Evolutionary conservation across 2,888 invertebrate genomes (phyloP), one percentile per base, ranked within the genome.

Genomic region (Drosophila heteroneura): DNA sequence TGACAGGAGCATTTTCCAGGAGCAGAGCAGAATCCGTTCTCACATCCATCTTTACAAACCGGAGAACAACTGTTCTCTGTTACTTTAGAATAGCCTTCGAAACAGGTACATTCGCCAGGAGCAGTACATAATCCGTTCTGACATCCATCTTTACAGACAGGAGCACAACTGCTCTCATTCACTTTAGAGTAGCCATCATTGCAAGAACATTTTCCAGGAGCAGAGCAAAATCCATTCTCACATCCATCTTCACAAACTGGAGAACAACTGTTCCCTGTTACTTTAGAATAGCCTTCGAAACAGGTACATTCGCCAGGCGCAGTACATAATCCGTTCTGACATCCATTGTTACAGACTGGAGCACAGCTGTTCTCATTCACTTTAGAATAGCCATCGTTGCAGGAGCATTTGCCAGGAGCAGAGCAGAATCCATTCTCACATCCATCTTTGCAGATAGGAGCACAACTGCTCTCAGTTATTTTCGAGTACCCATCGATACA

Each of bases 21-120:
- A 3, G 49, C 39, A 10, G 39, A 58, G 14, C 75, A 76, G 10
- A 28, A 53, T 5, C 80, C 80, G 44, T 80, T 75, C 16, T 35
- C 28, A 52, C 81, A 81, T 3, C 30, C 72, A 5, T 22, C 41
- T 0, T 91, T 80, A 75, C 95, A 95, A 1, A 90, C 57, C 0
- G 93, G 91, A 14, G 75, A 74, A 53, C 93, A 93, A 1, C 32
- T 71, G 47, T 49, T 69, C 14, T 28, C 61, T 28, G 14, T 53
- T 6, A 33, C 1, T 47, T 53, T n/a, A 4, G 12, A 19, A 14
- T 44, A 71, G 0, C 71, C 71, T 3, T 35, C 16, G 0, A 35
- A 2, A 5, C 70, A 70, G 3, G 39, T 12, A 19, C 70, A 70
- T 16, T 47, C 26, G 2, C 39, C 70, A 33, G 70, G 70, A 2